Percentiles rank a stretch among this genome's conserved stretches.
Conservation (phyloP, 2,797 vertebrate genomes). For the Hipposideros larvatus region DNA sequence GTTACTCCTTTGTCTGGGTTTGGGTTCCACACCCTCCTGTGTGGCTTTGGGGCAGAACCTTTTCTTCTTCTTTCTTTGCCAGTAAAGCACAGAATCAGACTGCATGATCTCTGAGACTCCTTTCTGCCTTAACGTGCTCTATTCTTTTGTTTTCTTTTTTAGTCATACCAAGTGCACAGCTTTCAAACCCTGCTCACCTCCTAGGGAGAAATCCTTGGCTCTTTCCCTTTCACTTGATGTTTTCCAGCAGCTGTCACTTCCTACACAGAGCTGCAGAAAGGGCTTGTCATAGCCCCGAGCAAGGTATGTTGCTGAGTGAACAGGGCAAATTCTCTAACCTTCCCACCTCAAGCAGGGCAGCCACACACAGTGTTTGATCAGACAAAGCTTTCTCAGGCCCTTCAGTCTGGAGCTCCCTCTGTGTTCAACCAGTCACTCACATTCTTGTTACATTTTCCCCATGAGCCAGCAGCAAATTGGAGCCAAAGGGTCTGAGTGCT, state of each 20-base stretch:
- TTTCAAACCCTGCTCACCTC: constrained; percentile 44
- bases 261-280: constrained; percentile 43
- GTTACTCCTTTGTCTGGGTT: background rate
- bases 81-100: background rate
- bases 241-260: constrained; percentile 72
- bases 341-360: constrained; percentile 24
- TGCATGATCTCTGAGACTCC: background rate
- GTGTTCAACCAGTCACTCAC: constrained; percentile 58
- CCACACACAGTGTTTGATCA: background rate
- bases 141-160: constrained; percentile 55
- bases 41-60: background rate
- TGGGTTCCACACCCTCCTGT: background rate
- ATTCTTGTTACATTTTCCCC: constrained; percentile 59
- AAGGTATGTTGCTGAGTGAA: constrained; percentile 47
- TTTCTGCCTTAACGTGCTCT: background rate
- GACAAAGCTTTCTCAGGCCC: constrained; percentile 52
- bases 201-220: constrained; percentile 25
- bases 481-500: constrained; percentile 57
- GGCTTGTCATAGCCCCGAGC: constrained; percentile 63
- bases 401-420: constrained; percentile 18
- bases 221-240: constrained; percentile 61
- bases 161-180: background rate
- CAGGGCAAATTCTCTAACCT: constrained; percentile 59
- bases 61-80: background rate
- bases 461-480: constrained; percentile 55